A percentile compares a stretch with the other conserved stretches of the same genome.
Evolutionary conservation across 2,888 invertebrate genomes (phyloP).

Genomic region (Hydriomena furcata): DNA sequence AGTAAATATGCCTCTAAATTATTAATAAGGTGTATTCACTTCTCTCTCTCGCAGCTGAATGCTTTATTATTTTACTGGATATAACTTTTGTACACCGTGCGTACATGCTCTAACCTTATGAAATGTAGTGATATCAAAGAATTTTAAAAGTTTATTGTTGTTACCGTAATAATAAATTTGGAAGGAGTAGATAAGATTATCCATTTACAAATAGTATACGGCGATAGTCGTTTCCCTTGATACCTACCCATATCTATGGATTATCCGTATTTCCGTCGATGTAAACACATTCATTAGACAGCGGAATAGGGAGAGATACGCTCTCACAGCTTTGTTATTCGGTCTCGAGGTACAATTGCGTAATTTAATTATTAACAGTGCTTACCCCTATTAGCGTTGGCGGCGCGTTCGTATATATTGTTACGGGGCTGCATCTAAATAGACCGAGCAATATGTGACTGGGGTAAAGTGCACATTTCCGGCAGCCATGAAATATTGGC

Average conservation of each 20-base stretch:
- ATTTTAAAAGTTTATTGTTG: too few species aligned
- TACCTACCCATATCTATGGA: conserved; percentile 27
- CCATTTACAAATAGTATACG: conserved; percentile 5
- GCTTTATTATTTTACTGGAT: conserved; percentile 15
- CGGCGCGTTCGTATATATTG: conserved; percentile 41
- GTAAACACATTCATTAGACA: conserved; percentile 37
- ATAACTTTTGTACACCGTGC: conserved; percentile 6
- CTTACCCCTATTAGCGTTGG: conserved; percentile 49
- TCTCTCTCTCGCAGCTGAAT: conserved; percentile 32
- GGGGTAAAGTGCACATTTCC: conserved; percentile 38
- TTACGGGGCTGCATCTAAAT: conserved; percentile 46
- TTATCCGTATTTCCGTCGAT: conserved; percentile 32
- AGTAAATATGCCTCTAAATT: conserved; percentile 64
- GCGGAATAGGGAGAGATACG: conserved; percentile 40
- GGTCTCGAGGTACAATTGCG: conserved; percentile 39
- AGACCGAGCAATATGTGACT: conserved; percentile 45
- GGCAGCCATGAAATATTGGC: conserved; percentile 54
- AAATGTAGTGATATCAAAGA: too few species aligned
- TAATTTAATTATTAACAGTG: conserved; percentile 63
- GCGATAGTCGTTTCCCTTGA: conserved; percentile 8
- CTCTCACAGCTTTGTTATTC: conserved; percentile 47
- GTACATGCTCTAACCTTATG: too few species aligned
- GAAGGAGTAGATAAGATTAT: conserved; percentile 14
- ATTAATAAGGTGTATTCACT: conserved; percentile 51
- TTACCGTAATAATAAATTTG: conserved; percentile 16